A percentile compares a stretch with the other conserved stretches of the same genome.
These are phyloP conservation scores for Champsocephalus gunnari DNA, from an alignment of 2,797 vertebrate genomes.

Conservation along the genomic window DNA sequence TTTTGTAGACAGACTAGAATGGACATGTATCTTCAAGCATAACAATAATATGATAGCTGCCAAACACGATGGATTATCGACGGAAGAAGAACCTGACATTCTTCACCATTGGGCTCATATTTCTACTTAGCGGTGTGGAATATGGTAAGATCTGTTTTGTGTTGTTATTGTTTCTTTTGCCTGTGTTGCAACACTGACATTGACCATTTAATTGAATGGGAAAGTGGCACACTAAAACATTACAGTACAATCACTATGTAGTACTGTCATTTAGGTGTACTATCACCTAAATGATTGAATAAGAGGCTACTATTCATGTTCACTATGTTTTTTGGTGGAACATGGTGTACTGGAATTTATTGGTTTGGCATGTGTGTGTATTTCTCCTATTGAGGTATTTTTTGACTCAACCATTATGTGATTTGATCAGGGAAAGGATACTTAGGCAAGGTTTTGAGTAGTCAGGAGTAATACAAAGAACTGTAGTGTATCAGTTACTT, in stretches of 20 bases:
- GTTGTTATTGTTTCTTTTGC: not conserved
- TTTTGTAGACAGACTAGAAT: not conserved
- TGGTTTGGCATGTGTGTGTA: not conserved
- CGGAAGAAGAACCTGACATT: conserved; percentile 84
- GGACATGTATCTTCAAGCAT: not conserved
- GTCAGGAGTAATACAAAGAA: no score
- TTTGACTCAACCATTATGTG: not conserved
- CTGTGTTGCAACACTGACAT: no score
- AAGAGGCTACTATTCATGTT: not conserved
- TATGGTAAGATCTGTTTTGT: conserved; percentile 80
- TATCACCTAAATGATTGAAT: no score
- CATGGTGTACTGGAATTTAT: not conserved
- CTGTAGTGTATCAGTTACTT: not conserved
- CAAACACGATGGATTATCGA: conserved; percentile 75
- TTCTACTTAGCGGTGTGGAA: conserved; percentile 88
- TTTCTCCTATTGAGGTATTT: not conserved
- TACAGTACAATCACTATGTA: no score
- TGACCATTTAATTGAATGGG: no score
- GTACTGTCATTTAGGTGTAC: no score
- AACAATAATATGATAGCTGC: not conserved
- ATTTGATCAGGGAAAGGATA: not conserved
- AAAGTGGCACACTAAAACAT: not conserved
- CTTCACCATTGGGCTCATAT: conserved; percentile 85
- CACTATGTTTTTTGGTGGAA: not conserved
- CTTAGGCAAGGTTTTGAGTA: not conserved